These are phyloP conservation scores for Eolophus roseicapilla DNA, from an alignment of 2,113 vertebrate genomes.

Conservation along the genomic window DNA sequence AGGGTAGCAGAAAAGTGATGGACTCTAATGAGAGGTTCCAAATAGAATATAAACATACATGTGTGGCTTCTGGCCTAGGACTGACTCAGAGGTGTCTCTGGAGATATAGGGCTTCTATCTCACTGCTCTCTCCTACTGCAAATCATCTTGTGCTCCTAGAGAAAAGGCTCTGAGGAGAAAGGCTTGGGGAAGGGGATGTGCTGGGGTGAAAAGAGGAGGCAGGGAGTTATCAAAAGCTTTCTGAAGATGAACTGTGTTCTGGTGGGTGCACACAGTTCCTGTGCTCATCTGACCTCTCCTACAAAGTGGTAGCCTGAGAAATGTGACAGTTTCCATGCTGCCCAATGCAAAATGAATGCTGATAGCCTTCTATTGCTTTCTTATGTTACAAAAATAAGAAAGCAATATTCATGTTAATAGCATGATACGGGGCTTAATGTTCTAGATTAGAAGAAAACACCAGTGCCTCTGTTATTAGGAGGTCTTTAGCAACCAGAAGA, in stretches of 20 bases:
- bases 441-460: background rate
- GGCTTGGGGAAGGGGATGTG: background rate
- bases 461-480: background rate
- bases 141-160: background rate
- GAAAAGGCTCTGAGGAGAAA: background rate
- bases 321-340: background rate
- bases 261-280: background rate
- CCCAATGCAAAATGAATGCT: background rate
- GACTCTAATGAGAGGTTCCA: background rate
- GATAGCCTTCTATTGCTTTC: background rate
- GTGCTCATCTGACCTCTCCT: background rate
- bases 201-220: background rate
- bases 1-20: background rate
- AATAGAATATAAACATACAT: background rate
- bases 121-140: background rate
- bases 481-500: background rate
- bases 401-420: background rate
- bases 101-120: background rate
- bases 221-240: background rate
- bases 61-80: background rate
- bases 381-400: background rate
- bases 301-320: background rate
- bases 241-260: background rate
- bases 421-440: background rate
- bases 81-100: background rate